Evolutionary conservation across 2,113 vertebrate species (phyloP).

Genomic region (Polyodon spathula): DNA sequence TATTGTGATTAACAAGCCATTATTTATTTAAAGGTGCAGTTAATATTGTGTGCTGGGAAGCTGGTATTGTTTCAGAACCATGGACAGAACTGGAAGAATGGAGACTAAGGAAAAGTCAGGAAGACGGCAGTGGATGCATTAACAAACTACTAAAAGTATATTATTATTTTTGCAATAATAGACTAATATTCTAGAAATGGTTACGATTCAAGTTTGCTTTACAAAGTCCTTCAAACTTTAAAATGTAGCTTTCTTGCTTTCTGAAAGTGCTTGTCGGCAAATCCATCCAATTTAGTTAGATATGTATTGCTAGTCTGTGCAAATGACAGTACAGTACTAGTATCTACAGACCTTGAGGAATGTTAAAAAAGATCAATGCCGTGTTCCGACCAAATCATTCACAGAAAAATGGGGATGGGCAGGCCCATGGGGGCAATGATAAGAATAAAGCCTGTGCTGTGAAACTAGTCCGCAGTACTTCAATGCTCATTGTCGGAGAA

Average conservation of each 20-base stretch:
- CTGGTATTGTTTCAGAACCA: slow-evolving; percentile 30
- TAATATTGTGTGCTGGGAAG: neutral
- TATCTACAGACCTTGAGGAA: slow-evolving; percentile 30
- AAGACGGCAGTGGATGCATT: too few species aligned
- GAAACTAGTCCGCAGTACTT: slow-evolving; percentile 80
- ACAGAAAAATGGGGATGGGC: slow-evolving; percentile 36
- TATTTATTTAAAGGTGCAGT: neutral
- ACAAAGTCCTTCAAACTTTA: slow-evolving; percentile 7
- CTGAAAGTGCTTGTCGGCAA: too few species aligned
- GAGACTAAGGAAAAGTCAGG: too few species aligned
- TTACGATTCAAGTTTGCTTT: too few species aligned
- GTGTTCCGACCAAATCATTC: slow-evolving; percentile 64
- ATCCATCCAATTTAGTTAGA: too few species aligned
- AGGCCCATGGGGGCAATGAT: slow-evolving; percentile 20
- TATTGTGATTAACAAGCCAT: too few species aligned
- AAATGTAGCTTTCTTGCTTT: neutral
- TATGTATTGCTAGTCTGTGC: too few species aligned
- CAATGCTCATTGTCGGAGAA: slow-evolving; percentile 74
- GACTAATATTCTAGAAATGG: too few species aligned
- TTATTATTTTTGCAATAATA: too few species aligned
- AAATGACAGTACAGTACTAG: neutral
- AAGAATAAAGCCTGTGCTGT: slow-evolving; percentile 60
- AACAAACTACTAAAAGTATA: too few species aligned
- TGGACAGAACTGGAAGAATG: slow-evolving; percentile 21
- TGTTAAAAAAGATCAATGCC: slow-evolving; percentile 61